A percentile compares a stretch with the other conserved stretches of the same genome.
Evolutionary conservation across 2,113 vertebrate species (phyloP).

Genomic region (Choloepus hoffmanni): DNA sequence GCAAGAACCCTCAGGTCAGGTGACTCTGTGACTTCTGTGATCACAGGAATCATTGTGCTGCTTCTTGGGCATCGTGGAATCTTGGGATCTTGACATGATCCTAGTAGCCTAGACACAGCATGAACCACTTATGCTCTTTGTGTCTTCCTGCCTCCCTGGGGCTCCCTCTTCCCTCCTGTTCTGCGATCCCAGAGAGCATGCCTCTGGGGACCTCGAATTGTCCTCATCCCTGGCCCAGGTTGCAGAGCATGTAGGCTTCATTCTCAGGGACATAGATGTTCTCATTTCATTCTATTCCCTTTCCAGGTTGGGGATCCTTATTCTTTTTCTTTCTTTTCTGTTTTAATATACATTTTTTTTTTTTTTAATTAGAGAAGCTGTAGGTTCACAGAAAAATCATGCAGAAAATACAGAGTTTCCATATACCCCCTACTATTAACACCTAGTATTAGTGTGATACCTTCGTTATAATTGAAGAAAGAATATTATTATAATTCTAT

Average conservation of each 20-base stretch:
- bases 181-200: fast-evolving
- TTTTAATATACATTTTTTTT: too few species aligned
- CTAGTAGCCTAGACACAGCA: fast-evolving
- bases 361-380: too few species aligned
- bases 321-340: too few species aligned
- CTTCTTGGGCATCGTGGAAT: not conserved
- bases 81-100: not conserved
- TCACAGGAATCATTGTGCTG: not conserved
- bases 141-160: not conserved
- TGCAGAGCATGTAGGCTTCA: not conserved
- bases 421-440: too few species aligned
- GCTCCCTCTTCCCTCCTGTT: not conserved
- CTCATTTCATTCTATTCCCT: fast-evolving
- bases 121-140: not conserved
- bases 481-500: too few species aligned
- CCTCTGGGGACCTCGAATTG: not conserved
- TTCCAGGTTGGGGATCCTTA: too few species aligned
- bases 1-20: not conserved
- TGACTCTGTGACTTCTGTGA: not conserved
- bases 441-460: too few species aligned
- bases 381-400: too few species aligned
- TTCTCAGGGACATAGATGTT: fast-evolving
- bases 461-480: too few species aligned
- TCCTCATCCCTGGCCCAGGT: not conserved
- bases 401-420: too few species aligned